Evolutionary conservation across 30 jellyfish, hydroid and myxozoan species (phyloP).

Genomic region (Cassiopea andromeda): DNA sequence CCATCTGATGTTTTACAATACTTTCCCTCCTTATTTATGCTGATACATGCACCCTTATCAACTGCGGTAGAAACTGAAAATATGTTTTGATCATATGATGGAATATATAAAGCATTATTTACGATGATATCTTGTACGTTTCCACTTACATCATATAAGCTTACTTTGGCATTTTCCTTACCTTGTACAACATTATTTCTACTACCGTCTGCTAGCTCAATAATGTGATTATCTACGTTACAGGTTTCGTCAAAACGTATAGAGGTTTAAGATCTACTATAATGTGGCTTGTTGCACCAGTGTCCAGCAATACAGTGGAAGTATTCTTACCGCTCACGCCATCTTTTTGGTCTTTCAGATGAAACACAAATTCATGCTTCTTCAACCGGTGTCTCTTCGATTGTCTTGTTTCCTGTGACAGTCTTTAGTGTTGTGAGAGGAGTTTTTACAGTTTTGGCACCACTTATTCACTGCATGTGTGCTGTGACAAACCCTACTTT

Average conservation of each 20-base stretch:
- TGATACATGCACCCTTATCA: conserved; percentile 10
- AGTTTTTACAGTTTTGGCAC: background rate
- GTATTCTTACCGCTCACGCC: background rate
- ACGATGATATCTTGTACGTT: conserved; percentile 20
- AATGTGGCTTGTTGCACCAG: conserved; percentile 32
- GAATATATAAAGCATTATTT: conserved; percentile 4
- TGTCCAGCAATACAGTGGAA: background rate
- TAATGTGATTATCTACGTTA: conserved; percentile 33
- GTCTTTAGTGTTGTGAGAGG: background rate
- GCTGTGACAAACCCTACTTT: background rate
- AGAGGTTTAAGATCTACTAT: conserved; percentile 1
- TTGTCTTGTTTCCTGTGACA: background rate
- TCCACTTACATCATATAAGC: conserved; percentile 14
- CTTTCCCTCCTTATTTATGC: background rate
- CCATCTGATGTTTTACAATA: conserved; percentile 11
- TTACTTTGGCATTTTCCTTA: conserved; percentile 37
- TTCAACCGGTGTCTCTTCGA: background rate
- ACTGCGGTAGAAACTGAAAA: conserved; percentile 1
- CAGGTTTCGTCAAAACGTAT: conserved; percentile 23
- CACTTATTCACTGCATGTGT: background rate
- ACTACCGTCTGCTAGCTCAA: conserved; percentile 77
- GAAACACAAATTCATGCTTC: background rate
- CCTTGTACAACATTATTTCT: conserved; percentile 31
- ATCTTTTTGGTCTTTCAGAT: background rate
- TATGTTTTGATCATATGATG: conserved; percentile 14